Conservation (phyloP, 1,140 invertebrate genomes). For the Oedothorax gibbosus region DNA sequence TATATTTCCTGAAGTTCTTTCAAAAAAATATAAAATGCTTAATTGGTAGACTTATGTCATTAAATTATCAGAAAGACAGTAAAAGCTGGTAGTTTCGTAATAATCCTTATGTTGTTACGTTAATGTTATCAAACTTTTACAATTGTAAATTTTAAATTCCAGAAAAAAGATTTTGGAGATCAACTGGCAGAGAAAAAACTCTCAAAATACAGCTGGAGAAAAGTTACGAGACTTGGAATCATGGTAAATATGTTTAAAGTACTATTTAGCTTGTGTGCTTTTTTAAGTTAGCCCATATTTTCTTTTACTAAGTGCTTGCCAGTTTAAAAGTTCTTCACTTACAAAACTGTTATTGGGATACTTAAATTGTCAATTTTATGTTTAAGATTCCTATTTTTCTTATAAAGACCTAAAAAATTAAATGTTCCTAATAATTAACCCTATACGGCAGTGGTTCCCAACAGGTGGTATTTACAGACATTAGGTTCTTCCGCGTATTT, state of each 20-base stretch:
- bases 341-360: too few relatives aligned
- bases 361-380: too few relatives aligned
- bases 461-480: too few relatives aligned
- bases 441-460: too few relatives aligned
- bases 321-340: neutral
- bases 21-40: neutral
- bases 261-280: too few relatives aligned
- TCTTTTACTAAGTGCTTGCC: neutral
- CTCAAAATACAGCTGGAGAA: constrained; percentile 89
- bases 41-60: too few relatives aligned
- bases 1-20: neutral
- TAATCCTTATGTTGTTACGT: neutral
- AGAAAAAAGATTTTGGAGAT: constrained; percentile 88
- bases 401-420: too few relatives aligned
- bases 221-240: constrained; percentile 82
- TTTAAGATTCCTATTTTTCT: too few relatives aligned
- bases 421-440: too few relatives aligned
- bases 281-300: neutral
- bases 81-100: neutral
- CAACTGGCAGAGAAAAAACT: constrained; percentile 93
- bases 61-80: too few relatives aligned
- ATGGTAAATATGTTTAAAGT: constrained; percentile 66
- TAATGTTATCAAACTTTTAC: too few relatives aligned
- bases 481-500: too few relatives aligned
- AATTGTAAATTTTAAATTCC: constrained; percentile 38